phyloP scores from a whole-genome alignment of 2,113 vertebrate species.

The Fulica atra region DNA sequence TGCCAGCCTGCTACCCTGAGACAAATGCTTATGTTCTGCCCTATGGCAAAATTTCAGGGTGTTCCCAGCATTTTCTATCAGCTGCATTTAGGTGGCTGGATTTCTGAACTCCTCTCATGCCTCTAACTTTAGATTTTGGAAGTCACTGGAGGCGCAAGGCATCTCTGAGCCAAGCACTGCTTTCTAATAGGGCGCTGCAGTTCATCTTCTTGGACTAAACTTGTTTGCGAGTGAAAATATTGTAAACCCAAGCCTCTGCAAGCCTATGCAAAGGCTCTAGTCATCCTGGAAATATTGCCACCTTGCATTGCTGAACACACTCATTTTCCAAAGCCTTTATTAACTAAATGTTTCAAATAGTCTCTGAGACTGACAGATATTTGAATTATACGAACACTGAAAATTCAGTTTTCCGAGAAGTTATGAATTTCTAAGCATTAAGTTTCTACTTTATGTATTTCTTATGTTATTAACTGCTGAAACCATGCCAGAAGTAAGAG shows the following conservation, averaged over 20 bases:
- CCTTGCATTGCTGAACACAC: background rate
- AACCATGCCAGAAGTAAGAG: background rate
- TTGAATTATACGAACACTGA: background rate
- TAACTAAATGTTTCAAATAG: background rate
- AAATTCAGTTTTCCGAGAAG: background rate
- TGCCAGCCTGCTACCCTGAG: background rate
- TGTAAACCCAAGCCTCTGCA: background rate
- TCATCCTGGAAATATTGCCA: background rate
- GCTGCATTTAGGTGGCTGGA: background rate
- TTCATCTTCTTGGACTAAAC: background rate
- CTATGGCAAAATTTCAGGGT: background rate
- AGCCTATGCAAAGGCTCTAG: background rate
- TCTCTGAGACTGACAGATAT: background rate
- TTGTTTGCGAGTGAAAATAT: background rate
- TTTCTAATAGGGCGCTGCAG: background rate
- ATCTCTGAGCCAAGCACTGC: background rate
- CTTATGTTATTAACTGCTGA: background rate
- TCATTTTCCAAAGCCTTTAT: background rate
- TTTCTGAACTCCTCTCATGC: background rate
- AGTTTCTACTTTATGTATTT: background rate
- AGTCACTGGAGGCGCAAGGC: background rate
- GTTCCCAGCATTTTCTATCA: background rate
- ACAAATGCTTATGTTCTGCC: background rate
- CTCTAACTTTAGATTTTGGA: background rate
- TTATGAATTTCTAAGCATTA: background rate